Evolutionary conservation across 2,797 vertebrate genomes (phyloP).

Genomic region (Rhinichthys osculus): DNA sequence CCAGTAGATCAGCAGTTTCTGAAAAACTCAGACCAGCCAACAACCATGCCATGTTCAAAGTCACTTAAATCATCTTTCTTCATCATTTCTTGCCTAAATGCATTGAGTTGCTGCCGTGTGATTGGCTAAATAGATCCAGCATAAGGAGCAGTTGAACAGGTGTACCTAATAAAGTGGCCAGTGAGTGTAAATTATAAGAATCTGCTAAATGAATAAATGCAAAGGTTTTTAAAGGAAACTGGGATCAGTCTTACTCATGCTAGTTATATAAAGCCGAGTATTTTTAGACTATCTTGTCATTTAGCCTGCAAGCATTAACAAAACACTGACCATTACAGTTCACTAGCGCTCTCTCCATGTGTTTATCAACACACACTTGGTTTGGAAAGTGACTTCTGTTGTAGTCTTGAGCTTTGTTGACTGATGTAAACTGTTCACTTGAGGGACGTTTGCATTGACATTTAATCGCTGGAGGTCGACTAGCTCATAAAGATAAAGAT

Average conservation of each 20-base stretch:
- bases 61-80: background rate
- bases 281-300: background rate
- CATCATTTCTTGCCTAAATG: no score
- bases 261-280: background rate
- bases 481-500: background rate
- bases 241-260: background rate
- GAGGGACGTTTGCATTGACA: background rate
- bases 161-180: background rate
- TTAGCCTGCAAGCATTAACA: conserved; percentile 14
- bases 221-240: background rate
- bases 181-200: background rate
- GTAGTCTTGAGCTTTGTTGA: background rate
- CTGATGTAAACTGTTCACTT: background rate
- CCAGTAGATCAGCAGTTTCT: no score
- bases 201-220: no score
- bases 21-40: no score
- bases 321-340: background rate
- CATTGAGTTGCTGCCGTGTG: background rate
- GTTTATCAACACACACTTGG: background rate
- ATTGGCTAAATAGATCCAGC: background rate
- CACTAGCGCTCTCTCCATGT: background rate
- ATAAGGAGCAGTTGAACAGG: background rate
- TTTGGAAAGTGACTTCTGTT: background rate
- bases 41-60: background rate
- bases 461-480: background rate